phyloP scores from a whole-genome alignment of 2,797 vertebrate species.

The Sebastes goodei region DNA sequence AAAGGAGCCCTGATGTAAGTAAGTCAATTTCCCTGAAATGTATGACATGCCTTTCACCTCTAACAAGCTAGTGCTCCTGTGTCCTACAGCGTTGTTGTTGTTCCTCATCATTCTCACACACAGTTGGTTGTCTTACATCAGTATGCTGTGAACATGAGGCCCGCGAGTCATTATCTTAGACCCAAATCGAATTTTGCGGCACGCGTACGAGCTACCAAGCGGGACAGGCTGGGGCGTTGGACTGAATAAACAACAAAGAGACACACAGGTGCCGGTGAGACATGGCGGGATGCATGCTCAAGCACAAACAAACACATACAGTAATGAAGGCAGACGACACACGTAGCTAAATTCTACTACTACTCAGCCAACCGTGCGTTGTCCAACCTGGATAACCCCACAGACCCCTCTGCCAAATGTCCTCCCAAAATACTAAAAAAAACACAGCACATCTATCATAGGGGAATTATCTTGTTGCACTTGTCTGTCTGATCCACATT shows the following conservation, averaged over 20 bases:
- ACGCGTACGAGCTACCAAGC: not conserved
- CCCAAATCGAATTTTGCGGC: slow-evolving; percentile 70
- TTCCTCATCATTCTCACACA: not conserved
- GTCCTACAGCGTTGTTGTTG: not conserved
- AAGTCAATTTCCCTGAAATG: slow-evolving; percentile 27
- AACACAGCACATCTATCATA: not conserved
- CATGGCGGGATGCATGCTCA: not conserved
- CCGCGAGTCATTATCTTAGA: slow-evolving; percentile 51
- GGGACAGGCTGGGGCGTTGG: not conserved
- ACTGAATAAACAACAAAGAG: slow-evolving; percentile 49
- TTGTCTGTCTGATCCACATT: not conserved
- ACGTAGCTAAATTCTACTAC: not conserved
- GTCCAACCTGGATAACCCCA: not conserved
- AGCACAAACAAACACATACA: not conserved
- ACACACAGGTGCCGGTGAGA: slow-evolving; percentile 11
- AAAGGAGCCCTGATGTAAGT: slow-evolving; percentile 36
- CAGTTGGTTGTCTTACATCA: slow-evolving; percentile 27
- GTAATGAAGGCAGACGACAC: not conserved
- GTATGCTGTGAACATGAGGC: slow-evolving; percentile 38
- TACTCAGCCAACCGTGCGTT: not conserved
- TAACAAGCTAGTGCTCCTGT: slow-evolving; percentile 6
- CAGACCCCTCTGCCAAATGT: not conserved
- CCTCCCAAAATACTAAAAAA: not conserved
- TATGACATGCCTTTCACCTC: slow-evolving; percentile 25
- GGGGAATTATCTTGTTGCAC: not conserved